A percentile compares a stretch with the other conserved stretches of the same genome.
These are phyloP conservation scores for Drosophila borealis DNA, from an alignment of 2,888 invertebrate genomes.

Conservation along the genomic window DNA sequence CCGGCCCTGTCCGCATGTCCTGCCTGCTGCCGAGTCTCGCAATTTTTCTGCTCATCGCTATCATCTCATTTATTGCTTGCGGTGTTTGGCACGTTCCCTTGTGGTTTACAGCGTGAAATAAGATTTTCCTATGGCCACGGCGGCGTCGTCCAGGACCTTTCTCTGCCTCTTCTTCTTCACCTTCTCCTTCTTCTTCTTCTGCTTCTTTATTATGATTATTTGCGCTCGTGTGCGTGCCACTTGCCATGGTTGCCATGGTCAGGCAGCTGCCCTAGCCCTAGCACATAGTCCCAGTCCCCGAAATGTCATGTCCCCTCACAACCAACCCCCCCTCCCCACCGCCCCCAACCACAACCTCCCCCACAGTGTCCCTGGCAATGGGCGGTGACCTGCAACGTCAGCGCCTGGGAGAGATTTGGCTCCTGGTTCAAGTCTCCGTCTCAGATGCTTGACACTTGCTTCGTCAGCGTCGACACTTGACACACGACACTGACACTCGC, in stretches of 20 bases:
- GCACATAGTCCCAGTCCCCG: slow-evolving; percentile 16
- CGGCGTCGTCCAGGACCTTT: slow-evolving; percentile 15
- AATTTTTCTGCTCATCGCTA: slow-evolving; percentile 71
- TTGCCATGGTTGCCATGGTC: slow-evolving; percentile 70
- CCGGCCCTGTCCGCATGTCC: slow-evolving; percentile 20
- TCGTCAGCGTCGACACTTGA: slow-evolving; percentile 73
- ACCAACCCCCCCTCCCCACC: not conserved
- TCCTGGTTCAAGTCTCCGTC: slow-evolving; percentile 50
- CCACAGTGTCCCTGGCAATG: slow-evolving; percentile 22
- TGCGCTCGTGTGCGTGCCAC: slow-evolving; percentile 77
- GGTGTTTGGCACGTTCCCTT: slow-evolving; percentile 80
- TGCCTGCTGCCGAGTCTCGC: slow-evolving; percentile 39
- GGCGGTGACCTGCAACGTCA: slow-evolving; percentile 70
- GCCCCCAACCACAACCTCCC: too few species aligned
- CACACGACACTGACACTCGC: slow-evolving; percentile 49
- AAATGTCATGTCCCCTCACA: slow-evolving; percentile 13
- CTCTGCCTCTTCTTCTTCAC: not conserved
- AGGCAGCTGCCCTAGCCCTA: slow-evolving; percentile 20
- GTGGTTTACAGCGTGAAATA: slow-evolving; percentile 80
- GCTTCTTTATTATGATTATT: slow-evolving; percentile 75
- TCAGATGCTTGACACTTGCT: slow-evolving; percentile 72
- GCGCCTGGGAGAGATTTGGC: slow-evolving; percentile 44
- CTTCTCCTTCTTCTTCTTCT: slow-evolving; percentile 2
- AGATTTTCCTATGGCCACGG: slow-evolving; percentile 69
- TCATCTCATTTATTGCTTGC: slow-evolving; percentile 78